phyloP scores from a whole-genome alignment of 2,888 invertebrate genomes.

The Tholera decimalis region DNA sequence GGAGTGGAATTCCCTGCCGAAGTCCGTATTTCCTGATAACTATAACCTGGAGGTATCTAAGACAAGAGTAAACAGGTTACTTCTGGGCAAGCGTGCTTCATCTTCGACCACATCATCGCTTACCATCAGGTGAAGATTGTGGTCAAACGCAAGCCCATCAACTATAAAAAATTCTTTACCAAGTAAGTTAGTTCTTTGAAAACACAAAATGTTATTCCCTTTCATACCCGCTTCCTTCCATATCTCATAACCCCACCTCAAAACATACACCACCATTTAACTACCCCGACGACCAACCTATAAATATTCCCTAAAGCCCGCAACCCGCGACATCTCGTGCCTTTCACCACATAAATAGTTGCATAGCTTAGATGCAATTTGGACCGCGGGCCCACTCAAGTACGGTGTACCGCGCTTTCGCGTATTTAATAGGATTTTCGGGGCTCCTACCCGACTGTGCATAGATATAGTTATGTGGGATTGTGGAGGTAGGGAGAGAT shows the following conservation, averaged over 20 bases:
- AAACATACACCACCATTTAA: not conserved
- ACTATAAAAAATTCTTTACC: too few relatives aligned
- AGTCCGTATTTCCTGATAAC: too few relatives aligned
- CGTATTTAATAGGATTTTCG: slow-evolving; percentile 68
- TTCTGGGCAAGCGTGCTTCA: too few relatives aligned
- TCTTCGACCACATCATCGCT: too few relatives aligned
- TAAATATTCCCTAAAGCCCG: slow-evolving; percentile 20
- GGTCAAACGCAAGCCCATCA: too few relatives aligned
- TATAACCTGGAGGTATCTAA: too few relatives aligned
- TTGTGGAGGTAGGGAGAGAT: not conserved
- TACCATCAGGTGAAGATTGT: too few relatives aligned
- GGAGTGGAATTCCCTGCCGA: too few relatives aligned
- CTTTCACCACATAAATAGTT: slow-evolving; percentile 63
- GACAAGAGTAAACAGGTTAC: too few relatives aligned
- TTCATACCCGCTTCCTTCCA: not conserved
- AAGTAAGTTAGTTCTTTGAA: too few relatives aligned
- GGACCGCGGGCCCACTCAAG: slow-evolving; percentile 66
- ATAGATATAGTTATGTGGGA: slow-evolving; percentile 23
- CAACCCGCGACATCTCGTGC: slow-evolving; percentile 33
- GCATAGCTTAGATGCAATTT: slow-evolving; percentile 71
- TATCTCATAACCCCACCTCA: not conserved
- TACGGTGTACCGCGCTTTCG: slow-evolving; percentile 67
- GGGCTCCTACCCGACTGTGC: slow-evolving; percentile 59
- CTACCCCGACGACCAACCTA: not conserved
- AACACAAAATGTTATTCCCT: not conserved